Evolutionary conservation across 2,888 invertebrate genomes (phyloP), one percentile per base, ranked within the genome.

Genomic region (Magallana nippona): DNA sequence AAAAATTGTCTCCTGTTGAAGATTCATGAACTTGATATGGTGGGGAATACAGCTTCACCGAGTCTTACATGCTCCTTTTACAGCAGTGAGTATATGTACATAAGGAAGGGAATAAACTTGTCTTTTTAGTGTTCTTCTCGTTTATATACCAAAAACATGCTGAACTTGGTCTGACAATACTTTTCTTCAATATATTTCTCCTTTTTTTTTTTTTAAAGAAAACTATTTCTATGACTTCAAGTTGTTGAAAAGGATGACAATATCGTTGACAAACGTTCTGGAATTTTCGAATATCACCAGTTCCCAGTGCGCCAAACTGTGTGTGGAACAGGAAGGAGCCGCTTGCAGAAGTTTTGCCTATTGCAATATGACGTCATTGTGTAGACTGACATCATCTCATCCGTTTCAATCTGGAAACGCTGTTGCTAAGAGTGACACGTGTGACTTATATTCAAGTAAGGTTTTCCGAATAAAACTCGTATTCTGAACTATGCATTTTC

Each of bases 391-490:
- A 1, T 82, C 86, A 8, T 55, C 81, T 13, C 85, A 85, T 77
- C 82, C 85, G 22, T 32, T 62, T 27, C 13, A 63, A 15, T 13
- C 71, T 27, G 71, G 82, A 17, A 60, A 84, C 32, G 71, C 77
- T 22, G 82, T 85, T n/a, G 60, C 62, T 15, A 22, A 78, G 10
- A 86, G 81, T 15, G 63, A 63, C 11, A 78, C 79, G 0, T 89
- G 89, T 82, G 87, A 88, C 77, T 62, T 87, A 8, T 89, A 89
- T 78, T 84, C 88, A 82, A 85, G 89, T 89, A 86, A 82, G 88
- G 86, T 63, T 44, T 44, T 44, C 8, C 44, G 0, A 44, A 44
- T 44, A 5, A 44, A 44, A 44, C 44, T 44, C 8, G 44, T 44
- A 44, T 44, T 44, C 44, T 8, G 44, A 44, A 0, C 8, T 44